Base-by-base conservation (phyloP, 64 coral and sea anemone genomes). In the Pachyseris speciosa region DNA sequence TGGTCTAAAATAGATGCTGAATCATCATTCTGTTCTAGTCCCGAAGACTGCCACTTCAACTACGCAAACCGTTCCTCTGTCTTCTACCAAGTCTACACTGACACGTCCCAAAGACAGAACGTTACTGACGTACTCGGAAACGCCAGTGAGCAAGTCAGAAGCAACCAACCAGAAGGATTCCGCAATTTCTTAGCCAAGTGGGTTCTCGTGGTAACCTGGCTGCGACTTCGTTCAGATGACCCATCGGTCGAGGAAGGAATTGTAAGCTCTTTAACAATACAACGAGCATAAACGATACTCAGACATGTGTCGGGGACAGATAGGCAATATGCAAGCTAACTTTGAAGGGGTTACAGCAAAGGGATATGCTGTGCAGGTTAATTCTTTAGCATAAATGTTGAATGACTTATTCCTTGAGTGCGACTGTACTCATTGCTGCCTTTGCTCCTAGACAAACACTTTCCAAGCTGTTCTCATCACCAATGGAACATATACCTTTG, bases 401-500 rank as follows among this genome's bases (percentile, higher is more conserved):
- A n/a, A n/a, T n/a, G n/a, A n/a, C n/a, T n/a, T n/a, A n/a, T n/a
- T n/a, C n/a, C n/a, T n/a, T n/a, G n/a, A n/a, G n/a, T n/a, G n/a
- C n/a, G n/a, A n/a, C n/a, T 32, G 6, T 70, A 26, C 0, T 30
- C 29, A 4, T 2, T n/a, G 29, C 7, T 76, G 26, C 9, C 7
- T 12, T 31, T 31, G 31, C 8, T 80, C 81, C 9, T 9, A 90
- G 88, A 80, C 88, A 7, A 90, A 90, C 44, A 90, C 88, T 40
- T 90, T 90, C 40, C 88, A 90, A 81, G 59, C 64, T 36, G 75
- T 90, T 16, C 15, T 90, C 28, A 81, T 90, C 0, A 80, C 75
- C 22, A 44, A 90, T 81, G 88, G 75, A 80, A 33, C 28, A 2
- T 50, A 80, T 60, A 67, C 88, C 0, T 90, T 90, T 65, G 4